These are phyloP conservation scores for Miniopterus natalensis DNA, from an alignment of 2,113 vertebrate species.

Conservation along the genomic window DNA sequence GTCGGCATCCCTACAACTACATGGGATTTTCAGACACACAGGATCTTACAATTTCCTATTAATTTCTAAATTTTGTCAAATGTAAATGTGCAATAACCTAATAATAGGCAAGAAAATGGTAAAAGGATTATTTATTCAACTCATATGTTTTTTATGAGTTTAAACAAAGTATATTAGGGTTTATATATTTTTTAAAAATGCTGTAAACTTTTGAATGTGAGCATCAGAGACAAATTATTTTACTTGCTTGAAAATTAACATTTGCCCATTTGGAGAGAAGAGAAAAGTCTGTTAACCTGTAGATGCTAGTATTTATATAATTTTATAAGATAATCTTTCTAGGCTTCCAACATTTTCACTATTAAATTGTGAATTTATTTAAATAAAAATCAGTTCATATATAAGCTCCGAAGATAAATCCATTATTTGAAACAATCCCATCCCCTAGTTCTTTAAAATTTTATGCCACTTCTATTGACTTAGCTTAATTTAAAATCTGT, in stretches of 20 bases:
- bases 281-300: not conserved
- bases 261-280: not conserved
- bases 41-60: not conserved
- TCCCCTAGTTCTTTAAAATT: constrained; percentile 31
- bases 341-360: not conserved
- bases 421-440: not conserved
- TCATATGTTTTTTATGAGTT: not conserved
- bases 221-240: not conserved
- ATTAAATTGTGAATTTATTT: not conserved
- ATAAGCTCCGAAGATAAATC: not conserved
- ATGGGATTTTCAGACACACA: not conserved
- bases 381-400: not conserved
- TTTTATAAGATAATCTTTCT: not conserved
- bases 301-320: not conserved
- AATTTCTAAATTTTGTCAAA: not conserved
- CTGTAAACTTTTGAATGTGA: not conserved
- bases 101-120: not conserved
- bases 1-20: not conserved
- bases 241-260: not conserved
- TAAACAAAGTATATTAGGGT: not conserved
- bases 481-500: constrained; percentile 67
- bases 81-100: not conserved
- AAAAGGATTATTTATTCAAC: not conserved
- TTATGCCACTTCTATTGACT: constrained; percentile 11
- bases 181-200: not conserved